Percentiles rank a stretch among this genome's conserved stretches.
Evolutionary conservation across 2,888 invertebrate genomes (phyloP).

Genomic region (Ophion obscuratus): DNA sequence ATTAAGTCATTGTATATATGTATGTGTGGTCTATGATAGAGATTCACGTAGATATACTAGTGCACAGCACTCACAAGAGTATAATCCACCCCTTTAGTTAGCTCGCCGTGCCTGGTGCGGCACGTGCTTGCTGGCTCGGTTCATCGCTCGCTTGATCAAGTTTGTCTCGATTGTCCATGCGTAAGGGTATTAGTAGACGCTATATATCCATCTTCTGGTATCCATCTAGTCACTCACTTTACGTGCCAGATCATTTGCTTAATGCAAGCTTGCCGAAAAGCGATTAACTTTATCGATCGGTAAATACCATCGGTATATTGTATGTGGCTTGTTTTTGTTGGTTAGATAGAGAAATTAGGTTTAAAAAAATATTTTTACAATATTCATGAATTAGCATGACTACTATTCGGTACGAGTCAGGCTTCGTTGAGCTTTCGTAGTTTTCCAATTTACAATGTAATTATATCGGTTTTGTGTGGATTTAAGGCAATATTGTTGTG

Average conservation of each 20-base stretch:
- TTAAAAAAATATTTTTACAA: too few species aligned
- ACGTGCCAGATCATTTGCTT: not conserved
- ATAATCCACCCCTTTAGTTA: constrained; percentile 64
- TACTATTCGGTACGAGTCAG: too few species aligned
- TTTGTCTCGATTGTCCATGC: constrained; percentile 60
- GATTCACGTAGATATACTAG: constrained; percentile 27
- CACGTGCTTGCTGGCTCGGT: constrained; percentile 57
- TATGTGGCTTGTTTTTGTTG: not conserved
- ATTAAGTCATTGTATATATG: constrained; percentile 24
- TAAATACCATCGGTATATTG: not conserved
- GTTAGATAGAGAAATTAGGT: too few species aligned
- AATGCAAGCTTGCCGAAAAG: not conserved
- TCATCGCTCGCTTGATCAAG: constrained; percentile 57
- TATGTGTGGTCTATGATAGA: constrained; percentile 15
- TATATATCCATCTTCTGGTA: constrained; percentile 35
- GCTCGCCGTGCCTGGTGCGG: constrained; percentile 58
- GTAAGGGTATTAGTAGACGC: constrained; percentile 47
- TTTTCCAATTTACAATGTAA: too few species aligned
- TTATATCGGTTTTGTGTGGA: too few species aligned
- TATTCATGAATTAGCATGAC: too few species aligned
- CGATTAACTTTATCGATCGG: not conserved
- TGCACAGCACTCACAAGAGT: constrained; percentile 58
- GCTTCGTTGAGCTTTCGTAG: too few species aligned
- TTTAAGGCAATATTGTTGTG: too few species aligned
- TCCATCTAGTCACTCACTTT: constrained; percentile 35